Conservation (phyloP, 2,888 invertebrate genomes). For the Chalcis sispes region DNA sequence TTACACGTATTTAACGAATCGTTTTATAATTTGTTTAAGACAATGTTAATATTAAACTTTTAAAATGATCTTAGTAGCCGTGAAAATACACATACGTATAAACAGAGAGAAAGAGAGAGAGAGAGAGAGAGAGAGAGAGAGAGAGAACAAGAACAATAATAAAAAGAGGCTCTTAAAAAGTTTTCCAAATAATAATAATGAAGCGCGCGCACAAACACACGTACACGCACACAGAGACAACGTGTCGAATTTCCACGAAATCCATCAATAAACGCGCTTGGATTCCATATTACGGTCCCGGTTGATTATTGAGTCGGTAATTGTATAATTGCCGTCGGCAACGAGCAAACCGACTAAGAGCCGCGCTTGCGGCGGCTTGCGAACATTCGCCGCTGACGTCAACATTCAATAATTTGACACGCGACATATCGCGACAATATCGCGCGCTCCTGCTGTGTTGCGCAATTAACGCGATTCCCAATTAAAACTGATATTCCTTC, state of each 20-base stretch:
- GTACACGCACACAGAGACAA: background rate
- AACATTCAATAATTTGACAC: constrained; percentile 74
- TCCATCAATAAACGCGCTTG: constrained; percentile 31
- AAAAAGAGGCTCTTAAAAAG: background rate
- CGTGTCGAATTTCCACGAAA: constrained; percentile 45
- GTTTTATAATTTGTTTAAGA: too few species aligned
- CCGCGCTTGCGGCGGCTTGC: background rate
- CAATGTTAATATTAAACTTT: too few species aligned
- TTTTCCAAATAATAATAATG: constrained; percentile 6
- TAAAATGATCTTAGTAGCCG: too few species aligned
- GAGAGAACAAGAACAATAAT: too few species aligned
- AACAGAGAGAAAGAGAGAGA: too few species aligned
- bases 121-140: too few species aligned
- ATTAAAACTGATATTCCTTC: constrained; percentile 64
- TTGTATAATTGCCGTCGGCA: constrained; percentile 72
- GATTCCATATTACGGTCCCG: constrained; percentile 42
- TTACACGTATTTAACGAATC: too few species aligned
- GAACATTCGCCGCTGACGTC: constrained; percentile 67
- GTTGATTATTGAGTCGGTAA: constrained; percentile 62
- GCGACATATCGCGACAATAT: constrained; percentile 70
- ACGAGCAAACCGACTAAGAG: constrained; percentile 63
- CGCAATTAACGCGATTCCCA: constrained; percentile 69
- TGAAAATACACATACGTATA: too few species aligned
- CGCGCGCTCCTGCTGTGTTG: constrained; percentile 61
- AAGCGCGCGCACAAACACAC: too few species aligned